A percentile compares a stretch with the other conserved stretches of the same genome.
Evolutionary conservation across 30 jellyfish, hydroid and myxozoan genomes (phyloP).

Genomic region (Cassiopea xamachana): DNA sequence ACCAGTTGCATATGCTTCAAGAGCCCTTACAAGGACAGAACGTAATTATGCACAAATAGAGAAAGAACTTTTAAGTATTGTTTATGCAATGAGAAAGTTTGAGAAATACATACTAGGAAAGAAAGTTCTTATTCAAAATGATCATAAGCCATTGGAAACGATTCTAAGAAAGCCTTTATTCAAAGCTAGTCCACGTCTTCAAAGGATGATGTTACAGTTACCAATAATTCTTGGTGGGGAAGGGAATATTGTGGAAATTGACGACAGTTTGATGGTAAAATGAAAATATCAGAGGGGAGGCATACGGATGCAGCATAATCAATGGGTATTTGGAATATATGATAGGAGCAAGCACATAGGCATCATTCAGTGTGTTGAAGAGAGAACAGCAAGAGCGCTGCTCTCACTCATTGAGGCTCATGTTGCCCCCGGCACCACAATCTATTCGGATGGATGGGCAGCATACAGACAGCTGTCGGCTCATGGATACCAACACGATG

Average conservation of each 20-base stretch:
- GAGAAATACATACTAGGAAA: too few species aligned
- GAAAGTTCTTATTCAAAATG: too few species aligned
- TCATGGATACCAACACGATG: not conserved
- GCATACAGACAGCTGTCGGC: constrained; percentile 12
- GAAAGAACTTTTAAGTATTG: too few species aligned
- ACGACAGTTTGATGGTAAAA: constrained; percentile 22
- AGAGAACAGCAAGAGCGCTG: constrained; percentile 19
- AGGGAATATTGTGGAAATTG: constrained; percentile 35
- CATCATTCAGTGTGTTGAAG: constrained; percentile 1
- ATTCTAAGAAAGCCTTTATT: too few species aligned
- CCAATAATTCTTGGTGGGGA: constrained; percentile 30
- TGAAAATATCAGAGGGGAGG: constrained; percentile 45
- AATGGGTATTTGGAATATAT: constrained; percentile 61
- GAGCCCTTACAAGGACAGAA: too few species aligned
- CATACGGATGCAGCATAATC: not conserved
- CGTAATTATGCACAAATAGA: too few species aligned
- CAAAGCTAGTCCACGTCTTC: too few species aligned
- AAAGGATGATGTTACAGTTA: constrained; percentile 23
- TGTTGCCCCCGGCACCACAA: constrained; percentile 31
- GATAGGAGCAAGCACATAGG: constrained; percentile 27
- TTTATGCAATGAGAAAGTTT: too few species aligned
- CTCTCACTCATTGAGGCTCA: constrained; percentile 7
- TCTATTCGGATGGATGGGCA: constrained; percentile 45
- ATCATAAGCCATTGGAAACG: too few species aligned
- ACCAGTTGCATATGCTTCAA: too few species aligned